Evolutionary conservation across 2,888 invertebrate genomes (phyloP).

Genomic region (Drosophila antonietae): DNA sequence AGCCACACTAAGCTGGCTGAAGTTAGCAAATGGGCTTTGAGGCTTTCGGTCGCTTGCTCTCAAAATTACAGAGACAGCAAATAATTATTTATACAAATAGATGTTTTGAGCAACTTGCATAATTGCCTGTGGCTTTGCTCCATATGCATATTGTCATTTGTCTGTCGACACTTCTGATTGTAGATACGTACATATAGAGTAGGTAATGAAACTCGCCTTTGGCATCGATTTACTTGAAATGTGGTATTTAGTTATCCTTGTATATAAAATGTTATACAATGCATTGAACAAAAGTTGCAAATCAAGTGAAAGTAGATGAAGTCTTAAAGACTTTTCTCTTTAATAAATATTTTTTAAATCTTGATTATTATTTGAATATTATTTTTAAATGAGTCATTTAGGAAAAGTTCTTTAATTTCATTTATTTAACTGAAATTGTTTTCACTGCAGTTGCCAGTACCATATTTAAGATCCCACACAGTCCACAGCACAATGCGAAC

Average conservation of each 20-base stretch:
- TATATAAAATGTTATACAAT: background rate
- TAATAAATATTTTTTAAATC: background rate
- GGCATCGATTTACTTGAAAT: conserved; percentile 9
- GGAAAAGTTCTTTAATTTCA: background rate
- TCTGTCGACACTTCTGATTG: conserved; percentile 11
- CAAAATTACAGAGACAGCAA: conserved; percentile 58
- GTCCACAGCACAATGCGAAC: conserved; percentile 30
- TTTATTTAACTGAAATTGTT: conserved; percentile 27
- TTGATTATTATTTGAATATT: no score
- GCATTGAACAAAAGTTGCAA: background rate
- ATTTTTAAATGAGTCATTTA: no score
- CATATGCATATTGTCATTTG: conserved; percentile 38
- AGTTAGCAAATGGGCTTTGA: conserved; percentile 52
- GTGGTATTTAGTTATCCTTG: conserved; percentile 22
- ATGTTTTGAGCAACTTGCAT: conserved; percentile 25
- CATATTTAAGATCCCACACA: conserved; percentile 27
- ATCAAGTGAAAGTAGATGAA: background rate
- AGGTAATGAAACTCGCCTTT: conserved; percentile 9
- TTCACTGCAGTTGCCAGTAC: conserved; percentile 25
- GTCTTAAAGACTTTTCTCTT: background rate
- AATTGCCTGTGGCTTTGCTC: conserved; percentile 56
- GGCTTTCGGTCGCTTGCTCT: conserved; percentile 42
- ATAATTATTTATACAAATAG: conserved; percentile 64
- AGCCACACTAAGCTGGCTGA: conserved; percentile 10
- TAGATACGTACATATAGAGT: background rate